Base-by-base conservation (phyloP, 2,113 vertebrate species). In the Romanogobio albipinnatus region DNA sequence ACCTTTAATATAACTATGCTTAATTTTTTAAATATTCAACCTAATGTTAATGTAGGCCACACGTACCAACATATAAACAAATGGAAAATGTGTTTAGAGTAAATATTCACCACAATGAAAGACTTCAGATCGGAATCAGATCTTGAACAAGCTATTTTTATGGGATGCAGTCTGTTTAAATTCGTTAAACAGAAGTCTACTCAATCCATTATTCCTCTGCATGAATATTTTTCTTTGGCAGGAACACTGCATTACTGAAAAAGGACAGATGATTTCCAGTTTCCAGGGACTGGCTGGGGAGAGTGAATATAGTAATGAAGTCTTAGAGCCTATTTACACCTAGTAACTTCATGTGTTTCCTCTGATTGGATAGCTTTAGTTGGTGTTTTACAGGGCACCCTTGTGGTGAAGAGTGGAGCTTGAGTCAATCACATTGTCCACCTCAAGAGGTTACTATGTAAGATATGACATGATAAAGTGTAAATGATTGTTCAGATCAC, bases 201-300 rank as follows among this genome's bases (percentile, higher is more conserved):
- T 73, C 70, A 73, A 47, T 47, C 70, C 70, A 73, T 47, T 73
- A 47, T 47, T 73, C 70, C 19, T 73, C 43, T 24, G 5, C 43
- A 24, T 73, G n/a, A 73, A 73, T 3, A 73, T 73, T 47, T 73
- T 13, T 24, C 70, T 8, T 73, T 73, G 70, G 70, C 70, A 73
- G 43, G 15, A 73, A 49, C n/a, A 74, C 11, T 49, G 43, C 70
- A 73, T 73, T 24, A 47, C 43, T 74, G 71, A 49, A 74, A 74
- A 43, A 47, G 71, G 43, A n/a, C 71, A 49, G n/a, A 56, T 56
- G 17, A 56, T 56, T 22, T 56, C 17, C 53, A 47, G 11, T 49
- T 49, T 24, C 39, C 22, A 47, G 11, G 43, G 11, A 74, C 22
- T 49, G 70, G n/a, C 39, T 71, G 68, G 68, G 36, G 43, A 24